Conservation (phyloP, 2,888 invertebrate genomes). For the Cylindroiulus punctatus region DNA sequence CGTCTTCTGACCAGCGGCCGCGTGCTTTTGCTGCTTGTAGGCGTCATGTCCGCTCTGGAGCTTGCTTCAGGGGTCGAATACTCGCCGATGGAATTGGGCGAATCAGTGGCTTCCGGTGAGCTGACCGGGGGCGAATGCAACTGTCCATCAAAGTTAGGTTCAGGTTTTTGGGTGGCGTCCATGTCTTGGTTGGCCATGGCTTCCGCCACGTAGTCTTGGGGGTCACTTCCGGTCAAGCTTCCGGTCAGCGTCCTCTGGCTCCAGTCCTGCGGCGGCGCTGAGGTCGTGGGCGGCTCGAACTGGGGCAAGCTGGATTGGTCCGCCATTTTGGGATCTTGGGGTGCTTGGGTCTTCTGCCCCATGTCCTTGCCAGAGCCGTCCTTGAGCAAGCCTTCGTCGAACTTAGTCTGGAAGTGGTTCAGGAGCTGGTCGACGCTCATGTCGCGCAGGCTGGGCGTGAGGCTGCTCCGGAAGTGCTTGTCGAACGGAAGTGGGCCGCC, state of each 20-base stretch:
- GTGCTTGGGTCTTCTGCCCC: background rate
- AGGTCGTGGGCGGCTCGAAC: background rate
- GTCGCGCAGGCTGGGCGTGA: background rate
- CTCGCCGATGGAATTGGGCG: background rate
- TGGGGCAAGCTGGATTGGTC: background rate
- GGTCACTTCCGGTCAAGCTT: background rate
- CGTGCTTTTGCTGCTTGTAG: background rate
- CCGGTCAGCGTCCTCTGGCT: background rate
- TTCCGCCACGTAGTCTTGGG: background rate
- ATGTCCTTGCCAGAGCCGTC: background rate
- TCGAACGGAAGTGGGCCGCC: background rate
- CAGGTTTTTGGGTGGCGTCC: background rate
- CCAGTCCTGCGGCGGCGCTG: background rate
- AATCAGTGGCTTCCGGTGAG: background rate
- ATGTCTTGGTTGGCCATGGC: background rate
- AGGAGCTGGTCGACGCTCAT: slow-evolving; percentile 29
- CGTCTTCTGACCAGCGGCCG: background rate
- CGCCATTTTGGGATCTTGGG: background rate
- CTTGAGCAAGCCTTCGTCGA: background rate
- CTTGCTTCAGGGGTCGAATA: background rate
- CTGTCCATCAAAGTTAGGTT: background rate
- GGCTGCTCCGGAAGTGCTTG: slow-evolving; percentile 17
- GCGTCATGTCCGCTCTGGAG: background rate
- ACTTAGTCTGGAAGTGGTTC: slow-evolving; percentile 2
- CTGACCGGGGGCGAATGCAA: background rate